Evolutionary conservation across 2,888 invertebrate species (phyloP).

Genomic region (Drosophila hawaiiensis): DNA sequence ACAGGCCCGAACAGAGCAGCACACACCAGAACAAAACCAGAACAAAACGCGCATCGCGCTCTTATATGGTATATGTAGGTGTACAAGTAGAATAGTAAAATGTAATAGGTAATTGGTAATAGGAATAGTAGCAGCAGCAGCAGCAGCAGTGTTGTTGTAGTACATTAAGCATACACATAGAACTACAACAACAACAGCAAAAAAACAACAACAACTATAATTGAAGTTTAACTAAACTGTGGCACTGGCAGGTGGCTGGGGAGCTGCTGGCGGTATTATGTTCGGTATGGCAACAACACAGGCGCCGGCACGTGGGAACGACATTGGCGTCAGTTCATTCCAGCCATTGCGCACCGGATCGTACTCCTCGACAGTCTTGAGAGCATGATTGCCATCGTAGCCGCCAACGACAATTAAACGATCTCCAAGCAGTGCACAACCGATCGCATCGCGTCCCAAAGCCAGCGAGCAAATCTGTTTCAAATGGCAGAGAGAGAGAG

Average conservation of each 20-base stretch:
- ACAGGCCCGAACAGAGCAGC: background rate
- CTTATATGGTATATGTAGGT: slow-evolving; percentile 6
- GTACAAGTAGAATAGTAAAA: slow-evolving; percentile 5
- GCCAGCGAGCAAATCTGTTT: slow-evolving; percentile 90
- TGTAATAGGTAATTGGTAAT: slow-evolving; percentile 18
- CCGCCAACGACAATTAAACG: slow-evolving; percentile 93
- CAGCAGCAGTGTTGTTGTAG: slow-evolving; percentile 36
- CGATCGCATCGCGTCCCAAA: slow-evolving; percentile 94
- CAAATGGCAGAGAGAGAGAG: background rate
- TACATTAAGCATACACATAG: slow-evolving; percentile 38
- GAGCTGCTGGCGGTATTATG: slow-evolving; percentile 83
- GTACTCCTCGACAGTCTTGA: slow-evolving; percentile 95
- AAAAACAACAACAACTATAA: slow-evolving; percentile 43
- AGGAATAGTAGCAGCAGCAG: slow-evolving; percentile 42
- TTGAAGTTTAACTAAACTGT: slow-evolving; percentile 84
- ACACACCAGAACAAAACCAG: slow-evolving; percentile 4
- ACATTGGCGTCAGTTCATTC: slow-evolving; percentile 91
- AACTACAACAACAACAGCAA: slow-evolving; percentile 22
- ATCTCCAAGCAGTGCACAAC: slow-evolving; percentile 93
- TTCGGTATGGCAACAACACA: slow-evolving; percentile 91
- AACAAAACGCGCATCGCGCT: background rate
- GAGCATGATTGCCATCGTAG: slow-evolving; percentile 95
- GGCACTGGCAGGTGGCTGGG: slow-evolving; percentile 82
- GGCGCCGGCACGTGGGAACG: slow-evolving; percentile 94
- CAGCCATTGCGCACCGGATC: slow-evolving; percentile 93